These are phyloP conservation scores for Morbakka virulenta DNA, from an alignment of 30 jellyfish, hydroid and myxozoan species.

Conservation along the genomic window DNA sequence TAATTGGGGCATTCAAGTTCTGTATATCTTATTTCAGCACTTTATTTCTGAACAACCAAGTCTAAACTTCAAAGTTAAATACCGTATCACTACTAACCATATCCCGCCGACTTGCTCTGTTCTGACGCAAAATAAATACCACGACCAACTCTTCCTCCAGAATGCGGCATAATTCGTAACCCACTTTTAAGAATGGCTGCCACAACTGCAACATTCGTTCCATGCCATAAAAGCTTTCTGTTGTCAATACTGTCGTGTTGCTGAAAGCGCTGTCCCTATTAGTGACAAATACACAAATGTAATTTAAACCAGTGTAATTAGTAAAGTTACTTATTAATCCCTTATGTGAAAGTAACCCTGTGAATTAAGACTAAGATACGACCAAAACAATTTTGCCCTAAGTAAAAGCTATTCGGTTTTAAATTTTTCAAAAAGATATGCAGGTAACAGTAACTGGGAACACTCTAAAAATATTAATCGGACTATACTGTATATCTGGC, in stretches of 20 bases:
- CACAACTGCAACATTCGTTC: slow-evolving; percentile 94
- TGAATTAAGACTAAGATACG: background rate
- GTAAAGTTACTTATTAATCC: background rate
- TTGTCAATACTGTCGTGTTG: slow-evolving; percentile 53
- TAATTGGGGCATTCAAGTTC: no score
- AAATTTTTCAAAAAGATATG: no score
- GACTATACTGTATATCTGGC: no score
- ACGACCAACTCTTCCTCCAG: slow-evolving; percentile 98
- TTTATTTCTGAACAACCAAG: no score
- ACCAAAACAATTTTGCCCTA: background rate
- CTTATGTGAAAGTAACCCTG: background rate
- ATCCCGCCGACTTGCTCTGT: slow-evolving; percentile 78
- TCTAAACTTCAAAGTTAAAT: no score
- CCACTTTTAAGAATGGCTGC: slow-evolving; percentile 96
- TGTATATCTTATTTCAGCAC: no score
- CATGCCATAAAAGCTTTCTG: slow-evolving; percentile 91
- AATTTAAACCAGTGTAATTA: no score
- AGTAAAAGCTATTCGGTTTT: no score
- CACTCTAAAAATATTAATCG: no score
- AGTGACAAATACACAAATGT: no score
- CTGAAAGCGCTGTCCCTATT: slow-evolving; percentile 71
- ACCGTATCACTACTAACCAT: slow-evolving; percentile 79
- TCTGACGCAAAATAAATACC: slow-evolving; percentile 97
- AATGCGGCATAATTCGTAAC: slow-evolving; percentile 96
- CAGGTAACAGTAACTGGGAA: no score